Evolutionary conservation across 2,797 vertebrate species (phyloP), one percentile per base, ranked within the genome.

Genomic region (Sebastes taczanowskii): DNA sequence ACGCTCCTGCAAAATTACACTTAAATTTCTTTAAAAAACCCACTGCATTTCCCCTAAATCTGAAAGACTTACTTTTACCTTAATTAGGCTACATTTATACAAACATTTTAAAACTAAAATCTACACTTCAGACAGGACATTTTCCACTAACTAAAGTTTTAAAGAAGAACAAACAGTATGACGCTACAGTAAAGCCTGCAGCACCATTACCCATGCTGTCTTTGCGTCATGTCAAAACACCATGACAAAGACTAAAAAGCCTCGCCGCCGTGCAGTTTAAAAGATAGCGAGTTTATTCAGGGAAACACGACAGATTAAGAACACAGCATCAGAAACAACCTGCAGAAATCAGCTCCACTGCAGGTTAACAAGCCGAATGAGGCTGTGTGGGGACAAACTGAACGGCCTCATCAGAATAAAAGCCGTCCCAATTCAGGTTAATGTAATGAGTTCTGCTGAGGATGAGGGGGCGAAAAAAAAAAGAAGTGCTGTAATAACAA

Each of bases 391-490:
- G 29, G 46, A 80, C 67, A 52, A 74, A 71, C 53, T 11, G 25
- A 77, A 63, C 23, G 11, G 59, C 14, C 76, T 80, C 46, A 86
- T 86, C 46, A 42, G 66, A 83, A 68, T 35, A 6, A 90, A 80
- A 91, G 30, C 63, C 10, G 70, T 69, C 5, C 30, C 7, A 52
- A 80, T 84, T 71, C 60, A 78, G 79, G 83, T 86, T 78, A 89
- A 89, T 91, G 85, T 80, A 85, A 91, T 86, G 69, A 69, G 25
- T n/a, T 84, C 18, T 53, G 56, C 7, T 32, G 18, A 35, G 65
- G 74, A 84, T 67, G 66, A 78, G 20, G 58, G 61, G 8, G 13
- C 9, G 2, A 52, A 59, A 22, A 67, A 46, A 46, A 79, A 77
- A 38, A 38, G 4, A 38, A 9, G 25, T 67, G 18, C 66, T 71